Evolutionary conservation across 2,113 vertebrate species (phyloP).

Genomic region (Petaurus breviceps): DNA sequence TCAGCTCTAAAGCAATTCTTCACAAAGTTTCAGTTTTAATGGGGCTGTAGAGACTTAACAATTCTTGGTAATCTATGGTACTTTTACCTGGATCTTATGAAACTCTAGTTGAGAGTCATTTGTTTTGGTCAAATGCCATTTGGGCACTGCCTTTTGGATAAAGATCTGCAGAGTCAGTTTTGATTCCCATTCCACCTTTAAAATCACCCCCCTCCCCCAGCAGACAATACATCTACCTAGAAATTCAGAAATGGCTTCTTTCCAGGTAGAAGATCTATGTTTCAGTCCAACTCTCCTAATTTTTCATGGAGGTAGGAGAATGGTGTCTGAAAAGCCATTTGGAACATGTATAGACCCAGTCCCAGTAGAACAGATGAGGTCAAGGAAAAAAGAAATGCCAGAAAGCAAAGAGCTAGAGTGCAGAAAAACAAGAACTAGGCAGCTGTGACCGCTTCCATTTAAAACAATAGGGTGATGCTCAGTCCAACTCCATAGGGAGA

Average conservation of each 20-base stretch:
- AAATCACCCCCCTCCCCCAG: not conserved
- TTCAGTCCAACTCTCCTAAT: not conserved
- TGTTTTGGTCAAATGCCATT: not conserved
- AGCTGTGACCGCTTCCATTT: not conserved
- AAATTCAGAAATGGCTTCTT: not conserved
- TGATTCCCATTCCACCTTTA: not conserved
- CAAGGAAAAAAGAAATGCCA: not conserved
- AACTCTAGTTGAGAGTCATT: not conserved
- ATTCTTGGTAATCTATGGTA: not conserved
- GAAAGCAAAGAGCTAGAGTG: not conserved
- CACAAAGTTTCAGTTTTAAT: not conserved
- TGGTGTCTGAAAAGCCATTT: not conserved
- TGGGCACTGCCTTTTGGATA: not conserved
- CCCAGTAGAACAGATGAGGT: not conserved
- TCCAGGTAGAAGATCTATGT: not conserved
- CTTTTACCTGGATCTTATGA: not conserved
- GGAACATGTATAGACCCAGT: not conserved
- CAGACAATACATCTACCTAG: not conserved
- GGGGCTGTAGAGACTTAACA: not conserved
- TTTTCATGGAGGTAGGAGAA: not conserved
- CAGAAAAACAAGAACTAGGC: not conserved
- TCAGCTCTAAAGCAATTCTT: not conserved
- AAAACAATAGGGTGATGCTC: not conserved
- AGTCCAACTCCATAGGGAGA: not conserved
- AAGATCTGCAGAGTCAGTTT: not conserved